Evolutionary conservation across 2,797 vertebrate genomes (phyloP), one percentile per base, ranked within the genome.

Genomic region (Lepus townsendii): DNA sequence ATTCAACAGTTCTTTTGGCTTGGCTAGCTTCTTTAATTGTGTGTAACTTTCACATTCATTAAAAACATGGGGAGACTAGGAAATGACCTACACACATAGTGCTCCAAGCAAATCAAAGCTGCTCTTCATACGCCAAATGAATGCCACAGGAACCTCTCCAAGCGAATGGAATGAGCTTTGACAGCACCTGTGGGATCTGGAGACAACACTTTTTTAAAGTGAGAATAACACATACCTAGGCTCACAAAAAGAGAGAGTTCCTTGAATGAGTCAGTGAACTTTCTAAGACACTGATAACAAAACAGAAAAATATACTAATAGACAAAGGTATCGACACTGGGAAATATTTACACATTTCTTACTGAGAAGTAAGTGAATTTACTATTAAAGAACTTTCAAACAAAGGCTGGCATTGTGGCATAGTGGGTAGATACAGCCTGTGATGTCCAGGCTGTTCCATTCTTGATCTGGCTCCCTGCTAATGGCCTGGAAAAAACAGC

Each of bases 131-230:
- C 83, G 73, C 66, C 85, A 88, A 62, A 95, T 73, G 62, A 96
- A 93, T 42, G 10, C 30, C 54, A 80, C 69, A 96, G 82, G 82
- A 95, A 90, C 93, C 22, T 80, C 19, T 95, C 35, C 65, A 96
- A 96, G 94, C 96, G 97, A 95, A 90, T 90, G 93, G 86, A 92
- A 91, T 94, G 95, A 96, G 69, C 77, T 88, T 68, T 24, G 90
- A 90, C 88, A 97, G 77, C n/a, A 86, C 84, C 87, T 66, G 27
- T 78, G 13, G 88, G 93, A 93, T 47, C 95, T 96, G 76, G 76
- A 32, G 86, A 87, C 82, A 95, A 66, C 72, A 47, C 68, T 79
- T 90, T 66, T 79, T 93, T 77, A 57, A 92, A 75, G 96, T 65
- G 42, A 90, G 92, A 95, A 60, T 0, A 32, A 79, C 63, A 83